phyloP scores from a whole-genome alignment of 37 sponge, comb jelly and placozoan genomes.

The Ephydatia muelleri region DNA sequence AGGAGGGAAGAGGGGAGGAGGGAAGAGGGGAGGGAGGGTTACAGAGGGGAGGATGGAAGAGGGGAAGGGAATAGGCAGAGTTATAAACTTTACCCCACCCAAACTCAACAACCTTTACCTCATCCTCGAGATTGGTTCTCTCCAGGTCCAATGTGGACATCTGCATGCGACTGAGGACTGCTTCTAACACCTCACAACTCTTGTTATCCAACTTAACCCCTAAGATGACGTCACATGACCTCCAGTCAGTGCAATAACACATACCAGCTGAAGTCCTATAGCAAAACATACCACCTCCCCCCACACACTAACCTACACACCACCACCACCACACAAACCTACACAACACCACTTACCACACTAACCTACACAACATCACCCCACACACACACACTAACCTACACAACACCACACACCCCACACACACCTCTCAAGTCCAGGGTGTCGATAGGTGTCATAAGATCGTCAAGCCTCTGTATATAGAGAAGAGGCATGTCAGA shows the following conservation, averaged over 20 bases:
- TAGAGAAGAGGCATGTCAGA: not conserved
- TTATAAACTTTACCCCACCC: not conserved
- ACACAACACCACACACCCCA: too few species aligned
- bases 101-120: constrained; percentile 47
- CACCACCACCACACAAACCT: too few species aligned
- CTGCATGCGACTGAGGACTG: constrained; percentile 74
- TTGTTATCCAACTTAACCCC: constrained; percentile 69
- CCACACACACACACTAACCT: not conserved
- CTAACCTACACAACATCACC: too few species aligned
- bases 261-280: too few species aligned
- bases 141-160: constrained; percentile 73
- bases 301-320: too few species aligned
- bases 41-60: not conserved
- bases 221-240: too few species aligned
- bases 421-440: constrained; percentile 69
- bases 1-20: not conserved
- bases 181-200: constrained; percentile 85
- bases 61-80: too few species aligned
- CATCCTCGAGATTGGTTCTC: constrained; percentile 78
- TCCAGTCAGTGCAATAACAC: too few species aligned
- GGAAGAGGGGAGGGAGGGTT: not conserved
- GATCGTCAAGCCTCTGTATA: constrained; percentile 68
- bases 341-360: too few species aligned
- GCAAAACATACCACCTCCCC: too few species aligned
- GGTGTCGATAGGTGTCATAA: constrained; percentile 71